Base-by-base conservation (phyloP, 1,140 invertebrate genomes). In the Heliconius hewitsoni region DNA sequence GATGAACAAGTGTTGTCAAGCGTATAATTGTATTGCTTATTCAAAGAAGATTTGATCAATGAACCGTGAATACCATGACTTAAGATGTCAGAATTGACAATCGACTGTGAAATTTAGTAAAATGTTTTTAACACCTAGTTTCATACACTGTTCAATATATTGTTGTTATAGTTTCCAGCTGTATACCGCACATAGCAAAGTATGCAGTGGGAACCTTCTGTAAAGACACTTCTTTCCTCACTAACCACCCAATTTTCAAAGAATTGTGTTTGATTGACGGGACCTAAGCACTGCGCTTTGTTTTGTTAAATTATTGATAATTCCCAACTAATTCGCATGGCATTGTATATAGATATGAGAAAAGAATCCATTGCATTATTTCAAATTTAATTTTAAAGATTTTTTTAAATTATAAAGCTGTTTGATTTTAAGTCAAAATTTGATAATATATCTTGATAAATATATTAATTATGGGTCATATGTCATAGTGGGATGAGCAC, bases 21-120 rank as follows among this genome's bases (percentile, higher is more conserved):
- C 55, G n/a, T 57, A 57, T 57, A 57, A 57, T 23, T 57, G n/a
- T 5, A 57, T 57, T 23, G 55, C n/a, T 57, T 57, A 57, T 55
- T 57, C 55, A 57, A 57, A 57, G 55, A 57, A n/a, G 19, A 57
- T 57, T 57, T 57, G 46, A 11, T 19, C n/a, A 77, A 46, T 74
- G 73, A 74, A 50, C 23, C 39, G 39, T 42, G n/a, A 57, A 57
- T 5, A 57, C 8, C n/a, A 23, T 57, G 55, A 23, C 9, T 57
- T 57, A 57, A 23, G 55, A 9, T 57, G n/a, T 27, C 55, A 8
- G 34, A 37, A 6, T 6, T 37, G 34, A 37, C 34, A 8, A 46
- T 46, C 13, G 42, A 13, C 42, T 46, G 42, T 46, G 42, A n/a
- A n/a, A n/a, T n/a, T 55, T 55, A 55, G 52, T 55, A n/a, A 37